Percentiles rank a stretch among this genome's conserved stretches.
Conservation (phyloP, 2,113 vertebrate species). For the Podiceps cristatus region DNA sequence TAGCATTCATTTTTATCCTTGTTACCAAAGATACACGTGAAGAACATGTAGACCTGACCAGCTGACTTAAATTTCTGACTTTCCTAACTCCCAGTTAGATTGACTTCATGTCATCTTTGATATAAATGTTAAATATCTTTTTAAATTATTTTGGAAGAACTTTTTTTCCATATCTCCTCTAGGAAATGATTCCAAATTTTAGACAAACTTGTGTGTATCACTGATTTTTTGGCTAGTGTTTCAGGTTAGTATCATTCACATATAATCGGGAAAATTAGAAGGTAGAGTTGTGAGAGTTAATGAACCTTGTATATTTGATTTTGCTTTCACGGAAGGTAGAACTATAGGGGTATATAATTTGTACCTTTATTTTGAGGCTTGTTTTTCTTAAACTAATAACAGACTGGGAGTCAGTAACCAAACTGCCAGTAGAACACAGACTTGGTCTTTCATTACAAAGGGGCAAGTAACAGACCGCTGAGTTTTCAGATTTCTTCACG, state of each 20-base stretch:
- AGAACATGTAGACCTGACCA: neutral
- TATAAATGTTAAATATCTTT: neutral
- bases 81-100: neutral
- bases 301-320: neutral
- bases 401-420: neutral
- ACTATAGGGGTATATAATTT: neutral
- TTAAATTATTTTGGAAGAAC: neutral
- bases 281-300: neutral
- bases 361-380: neutral
- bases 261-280: neutral
- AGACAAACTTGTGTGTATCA: neutral
- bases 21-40: neutral
- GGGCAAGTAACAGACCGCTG: neutral
- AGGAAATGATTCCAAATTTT: neutral
- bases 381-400: neutral
- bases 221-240: neutral
- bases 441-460: neutral
- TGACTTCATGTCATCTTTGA: neutral
- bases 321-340: neutral
- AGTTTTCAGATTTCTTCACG: neutral
- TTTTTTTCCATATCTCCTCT: neutral
- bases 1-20: neutral
- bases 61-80: neutral
- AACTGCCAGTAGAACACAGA: neutral
- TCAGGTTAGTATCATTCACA: neutral